Evolutionary conservation across 2,113 vertebrate species (phyloP).

Genomic region (Piprites chloris): DNA sequence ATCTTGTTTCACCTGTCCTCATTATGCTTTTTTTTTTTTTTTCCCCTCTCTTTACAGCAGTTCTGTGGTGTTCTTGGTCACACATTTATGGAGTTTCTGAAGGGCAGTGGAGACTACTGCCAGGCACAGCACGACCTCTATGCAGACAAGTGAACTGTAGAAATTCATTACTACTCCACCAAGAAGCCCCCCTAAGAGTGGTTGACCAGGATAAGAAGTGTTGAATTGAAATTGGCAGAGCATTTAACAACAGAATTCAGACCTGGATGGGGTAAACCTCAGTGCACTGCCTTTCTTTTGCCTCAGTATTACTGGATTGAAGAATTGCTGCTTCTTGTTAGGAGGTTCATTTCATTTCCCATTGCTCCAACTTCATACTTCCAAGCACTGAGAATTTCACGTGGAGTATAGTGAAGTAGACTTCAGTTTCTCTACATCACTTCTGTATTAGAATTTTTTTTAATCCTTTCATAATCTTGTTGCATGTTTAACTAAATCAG

Average conservation of each 20-base stretch:
- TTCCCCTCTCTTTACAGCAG: constrained; percentile 82
- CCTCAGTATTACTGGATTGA: constrained; percentile 92
- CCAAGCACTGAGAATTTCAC: constrained; percentile 77
- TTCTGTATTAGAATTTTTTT: constrained; percentile 74
- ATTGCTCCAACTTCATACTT: constrained; percentile 72
- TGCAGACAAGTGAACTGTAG: constrained; percentile 99
- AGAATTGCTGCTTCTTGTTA: constrained; percentile 90
- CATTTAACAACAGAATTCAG: constrained; percentile 84
- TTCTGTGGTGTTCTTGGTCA: constrained; percentile 99
- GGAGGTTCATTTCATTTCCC: constrained; percentile 82
- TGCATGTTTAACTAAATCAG: constrained; percentile 75
- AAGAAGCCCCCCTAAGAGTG: constrained; percentile 85
- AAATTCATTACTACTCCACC: constrained; percentile 86
- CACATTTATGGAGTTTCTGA: constrained; percentile 99
- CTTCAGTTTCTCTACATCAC: constrained; percentile 77
- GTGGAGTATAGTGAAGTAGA: constrained; percentile 81
- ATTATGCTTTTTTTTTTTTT: neutral
- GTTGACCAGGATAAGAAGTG: constrained; percentile 78
- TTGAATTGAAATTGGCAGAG: constrained; percentile 80
- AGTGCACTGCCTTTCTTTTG: constrained; percentile 92
- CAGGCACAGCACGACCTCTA: constrained; percentile 99
- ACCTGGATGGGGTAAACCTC: constrained; percentile 99
- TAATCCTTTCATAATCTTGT: constrained; percentile 66
- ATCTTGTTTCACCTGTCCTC: neutral
- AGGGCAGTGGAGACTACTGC: constrained; percentile 99